Conservation (phyloP, 2,113 vertebrate genomes). For the Tonatia bakeri region DNA sequence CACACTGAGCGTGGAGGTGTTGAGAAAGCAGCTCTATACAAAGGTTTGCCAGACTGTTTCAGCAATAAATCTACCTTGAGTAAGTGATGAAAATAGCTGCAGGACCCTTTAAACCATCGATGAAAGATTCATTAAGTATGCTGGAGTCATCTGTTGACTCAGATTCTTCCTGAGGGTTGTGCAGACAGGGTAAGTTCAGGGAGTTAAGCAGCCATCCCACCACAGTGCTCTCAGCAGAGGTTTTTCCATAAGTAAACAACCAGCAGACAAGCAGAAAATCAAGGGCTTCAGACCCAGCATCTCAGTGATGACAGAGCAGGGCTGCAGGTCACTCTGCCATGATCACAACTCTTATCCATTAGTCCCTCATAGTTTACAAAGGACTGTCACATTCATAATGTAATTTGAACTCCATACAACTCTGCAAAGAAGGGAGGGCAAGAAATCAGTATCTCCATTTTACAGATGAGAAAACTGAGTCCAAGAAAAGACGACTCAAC, state of each 20-base stretch:
- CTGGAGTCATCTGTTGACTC: constrained; percentile 64
- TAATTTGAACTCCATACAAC: not conserved
- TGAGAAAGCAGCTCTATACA: constrained; percentile 39
- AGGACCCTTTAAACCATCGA: constrained; percentile 65
- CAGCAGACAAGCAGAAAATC: not conserved
- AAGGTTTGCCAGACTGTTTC: constrained; percentile 59
- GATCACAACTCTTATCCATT: too few species aligned
- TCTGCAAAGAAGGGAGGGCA: not conserved
- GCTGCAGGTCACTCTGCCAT: not conserved
- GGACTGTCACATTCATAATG: not conserved
- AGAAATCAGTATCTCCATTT: not conserved
- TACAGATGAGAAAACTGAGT: not conserved
- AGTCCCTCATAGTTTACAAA: not conserved
- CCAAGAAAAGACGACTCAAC: not conserved
- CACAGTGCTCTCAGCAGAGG: not conserved
- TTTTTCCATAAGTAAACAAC: not conserved
- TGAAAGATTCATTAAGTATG: constrained; percentile 68
- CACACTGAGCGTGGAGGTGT: constrained; percentile 26
- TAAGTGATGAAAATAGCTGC: constrained; percentile 67
- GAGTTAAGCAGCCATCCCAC: not conserved
- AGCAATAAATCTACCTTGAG: constrained; percentile 58
- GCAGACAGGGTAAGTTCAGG: constrained; percentile 4
- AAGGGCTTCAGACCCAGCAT: not conserved
- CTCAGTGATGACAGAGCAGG: not conserved
- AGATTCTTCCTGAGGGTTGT: constrained; percentile 39